Evolutionary conservation across 2,888 invertebrate species (phyloP).

Genomic region (Neocrepidodera transversa): DNA sequence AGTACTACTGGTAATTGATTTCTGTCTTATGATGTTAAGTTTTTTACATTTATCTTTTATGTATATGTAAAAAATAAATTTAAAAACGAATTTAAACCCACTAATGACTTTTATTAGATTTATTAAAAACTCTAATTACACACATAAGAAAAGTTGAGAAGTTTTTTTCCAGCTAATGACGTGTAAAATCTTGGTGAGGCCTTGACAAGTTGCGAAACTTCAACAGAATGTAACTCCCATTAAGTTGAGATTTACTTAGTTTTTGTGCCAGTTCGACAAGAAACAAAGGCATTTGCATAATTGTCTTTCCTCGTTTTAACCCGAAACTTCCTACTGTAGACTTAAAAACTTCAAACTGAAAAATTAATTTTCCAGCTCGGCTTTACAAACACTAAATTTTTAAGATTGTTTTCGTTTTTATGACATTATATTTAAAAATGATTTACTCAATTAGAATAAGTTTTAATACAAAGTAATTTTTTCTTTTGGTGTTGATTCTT

Average conservation of each 20-base stretch:
- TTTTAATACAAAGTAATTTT: too few relatives aligned
- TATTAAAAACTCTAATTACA: too few relatives aligned
- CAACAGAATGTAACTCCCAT: conserved; percentile 32
- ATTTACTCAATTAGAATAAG: too few relatives aligned
- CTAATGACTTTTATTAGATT: too few relatives aligned
- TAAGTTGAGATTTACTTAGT: conserved; percentile 35
- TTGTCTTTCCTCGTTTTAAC: conserved; percentile 30
- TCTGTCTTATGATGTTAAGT: too few relatives aligned
- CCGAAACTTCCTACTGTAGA: conserved; percentile 10
- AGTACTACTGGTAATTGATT: too few relatives aligned
- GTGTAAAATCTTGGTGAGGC: conserved; percentile 19
- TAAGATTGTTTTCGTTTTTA: too few relatives aligned
- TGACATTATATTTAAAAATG: too few relatives aligned
- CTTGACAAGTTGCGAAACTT: conserved; percentile 28
- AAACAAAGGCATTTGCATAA: conserved; percentile 40
- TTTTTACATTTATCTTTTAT: too few relatives aligned
- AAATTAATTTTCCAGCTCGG: neutral
- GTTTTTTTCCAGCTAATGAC: conserved; percentile 11
- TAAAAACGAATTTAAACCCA: too few relatives aligned
- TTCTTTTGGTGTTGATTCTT: too few relatives aligned
- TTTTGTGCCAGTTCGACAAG: conserved; percentile 35
- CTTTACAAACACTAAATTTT: neutral
- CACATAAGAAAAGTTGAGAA: conserved; percentile 1
- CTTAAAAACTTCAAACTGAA: conserved; percentile 1
- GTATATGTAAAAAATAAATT: too few relatives aligned